Percentiles rank a stretch among this genome's conserved stretches.
phyloP scores from a whole-genome alignment of 2,888 invertebrate genomes.

The Watsonalla cultraria region DNA sequence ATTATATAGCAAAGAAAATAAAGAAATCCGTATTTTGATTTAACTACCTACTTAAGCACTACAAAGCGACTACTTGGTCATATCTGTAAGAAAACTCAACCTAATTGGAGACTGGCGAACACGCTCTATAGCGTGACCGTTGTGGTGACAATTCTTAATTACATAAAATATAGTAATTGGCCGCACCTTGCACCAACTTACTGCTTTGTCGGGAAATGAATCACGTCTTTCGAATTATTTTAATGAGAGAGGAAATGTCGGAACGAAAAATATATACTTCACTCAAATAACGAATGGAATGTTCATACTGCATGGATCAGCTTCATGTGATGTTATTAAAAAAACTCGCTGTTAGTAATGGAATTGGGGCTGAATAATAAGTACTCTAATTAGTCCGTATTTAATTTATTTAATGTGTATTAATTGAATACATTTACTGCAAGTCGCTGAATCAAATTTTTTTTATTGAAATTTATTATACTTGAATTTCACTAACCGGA shows the following conservation, averaged over 20 bases:
- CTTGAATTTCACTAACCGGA: background rate
- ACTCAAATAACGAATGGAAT: background rate
- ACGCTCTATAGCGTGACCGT: constrained; percentile 53
- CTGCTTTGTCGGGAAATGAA: constrained; percentile 18
- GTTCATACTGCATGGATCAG: no score
- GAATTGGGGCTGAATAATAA: no score
- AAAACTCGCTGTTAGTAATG: no score
- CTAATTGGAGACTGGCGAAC: constrained; percentile 48
- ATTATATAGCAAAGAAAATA: no score
- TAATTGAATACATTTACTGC: background rate
- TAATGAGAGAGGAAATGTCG: background rate
- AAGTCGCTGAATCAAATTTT: no score
- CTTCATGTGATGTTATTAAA: no score
- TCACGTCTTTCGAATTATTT: constrained; percentile 13
- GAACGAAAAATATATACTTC: background rate
- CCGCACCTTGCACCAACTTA: constrained; percentile 19
- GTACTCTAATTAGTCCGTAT: no score
- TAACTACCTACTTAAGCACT: background rate
- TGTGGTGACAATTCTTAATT: constrained; percentile 59
- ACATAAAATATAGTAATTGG: constrained; percentile 47
- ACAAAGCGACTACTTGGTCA: constrained; percentile 5
- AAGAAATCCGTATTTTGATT: no score
- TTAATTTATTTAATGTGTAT: background rate
- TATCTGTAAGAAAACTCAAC: constrained; percentile 39
- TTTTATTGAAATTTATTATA: background rate